These are phyloP conservation scores for Odontothrips loti DNA, from an alignment of 2,888 invertebrate species.

Conservation along the genomic window DNA sequence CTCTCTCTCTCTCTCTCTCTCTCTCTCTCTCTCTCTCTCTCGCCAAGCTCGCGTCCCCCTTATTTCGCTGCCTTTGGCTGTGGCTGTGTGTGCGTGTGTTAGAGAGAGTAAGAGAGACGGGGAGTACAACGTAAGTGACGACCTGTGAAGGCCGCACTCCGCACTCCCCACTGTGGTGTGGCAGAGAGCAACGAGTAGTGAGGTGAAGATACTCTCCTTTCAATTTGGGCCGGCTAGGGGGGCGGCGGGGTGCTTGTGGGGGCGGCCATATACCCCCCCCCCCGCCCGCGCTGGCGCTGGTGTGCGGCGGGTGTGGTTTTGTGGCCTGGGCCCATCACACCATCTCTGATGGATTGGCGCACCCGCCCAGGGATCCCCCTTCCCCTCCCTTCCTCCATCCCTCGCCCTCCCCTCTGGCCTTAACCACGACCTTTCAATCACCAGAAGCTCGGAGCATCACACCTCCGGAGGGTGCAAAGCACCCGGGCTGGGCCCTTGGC, in stretches of 20 bases:
- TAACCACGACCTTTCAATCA: slow-evolving; percentile 19
- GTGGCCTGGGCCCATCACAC: slow-evolving; percentile 13
- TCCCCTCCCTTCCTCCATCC: not conserved
- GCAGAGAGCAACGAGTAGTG: too few species aligned
- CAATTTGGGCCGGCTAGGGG: not conserved
- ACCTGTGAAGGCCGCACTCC: not conserved
- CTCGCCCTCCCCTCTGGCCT: not conserved
- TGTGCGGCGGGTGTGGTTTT: not conserved
- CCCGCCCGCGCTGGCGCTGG: not conserved
- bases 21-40: not conserved
- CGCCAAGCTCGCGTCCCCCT: too few species aligned
- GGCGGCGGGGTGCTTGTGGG: too few species aligned
- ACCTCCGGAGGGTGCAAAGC: not conserved
- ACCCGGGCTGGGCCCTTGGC: not conserved
- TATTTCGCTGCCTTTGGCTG: too few species aligned
- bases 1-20: not conserved
- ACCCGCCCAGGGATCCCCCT: not conserved
- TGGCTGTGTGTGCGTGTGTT: not conserved
- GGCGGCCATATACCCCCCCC: not conserved
- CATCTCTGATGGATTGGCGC: slow-evolving; percentile 13
- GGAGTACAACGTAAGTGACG: not conserved
- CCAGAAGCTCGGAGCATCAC: too few species aligned
- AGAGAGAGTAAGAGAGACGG: not conserved
- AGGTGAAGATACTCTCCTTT: slow-evolving; percentile 11
- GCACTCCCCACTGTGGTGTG: not conserved